Conservation (phyloP, 2,797 vertebrate species). For the Hyperoplus immaculatus region DNA sequence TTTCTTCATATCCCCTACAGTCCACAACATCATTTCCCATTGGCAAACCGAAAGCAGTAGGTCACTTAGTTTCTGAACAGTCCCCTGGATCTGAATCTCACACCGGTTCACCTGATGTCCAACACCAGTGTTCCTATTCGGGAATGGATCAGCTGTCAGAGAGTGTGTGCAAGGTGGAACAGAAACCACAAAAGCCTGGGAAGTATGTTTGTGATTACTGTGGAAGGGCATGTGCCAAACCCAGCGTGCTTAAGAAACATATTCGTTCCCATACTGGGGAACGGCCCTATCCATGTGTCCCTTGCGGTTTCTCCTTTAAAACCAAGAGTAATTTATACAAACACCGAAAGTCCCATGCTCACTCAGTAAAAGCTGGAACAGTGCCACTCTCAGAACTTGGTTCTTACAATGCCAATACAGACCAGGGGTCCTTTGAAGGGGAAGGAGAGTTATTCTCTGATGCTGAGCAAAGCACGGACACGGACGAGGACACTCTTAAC, state of each 20-base stretch:
- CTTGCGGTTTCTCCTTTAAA: constrained; percentile 99
- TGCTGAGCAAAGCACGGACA: constrained; percentile 97
- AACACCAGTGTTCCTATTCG: constrained; percentile 91
- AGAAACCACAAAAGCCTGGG: constrained; percentile 95
- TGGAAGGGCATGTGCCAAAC: constrained; percentile 99
- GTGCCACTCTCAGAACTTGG: constrained; percentile 93
- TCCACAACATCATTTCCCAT: constrained; percentile 58
- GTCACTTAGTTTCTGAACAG: constrained; percentile 56
- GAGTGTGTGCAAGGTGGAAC: constrained; percentile 91
- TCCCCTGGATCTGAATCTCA: constrained; percentile 86
- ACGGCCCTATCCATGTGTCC: constrained; percentile 96
- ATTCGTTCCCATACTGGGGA: constrained; percentile 99
- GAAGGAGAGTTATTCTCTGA: constrained; percentile 96
- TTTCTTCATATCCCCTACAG: constrained; percentile 85
- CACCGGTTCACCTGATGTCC: constrained; percentile 87
- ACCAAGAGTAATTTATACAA: constrained; percentile 99
- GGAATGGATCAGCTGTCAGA: constrained; percentile 89
- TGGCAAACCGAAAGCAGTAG: constrained; percentile 62
- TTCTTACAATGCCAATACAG: constrained; percentile 89
- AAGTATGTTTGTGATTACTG: constrained; percentile 99
- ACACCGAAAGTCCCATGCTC: constrained; percentile 99
- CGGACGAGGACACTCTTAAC: constrained; percentile 94
- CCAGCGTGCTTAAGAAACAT: constrained; percentile 99
- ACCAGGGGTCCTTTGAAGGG: constrained; percentile 92
- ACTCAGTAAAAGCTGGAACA: constrained; percentile 96